Evolutionary conservation across 2,888 invertebrate genomes (phyloP).

Genomic region (Molorchus minor): DNA sequence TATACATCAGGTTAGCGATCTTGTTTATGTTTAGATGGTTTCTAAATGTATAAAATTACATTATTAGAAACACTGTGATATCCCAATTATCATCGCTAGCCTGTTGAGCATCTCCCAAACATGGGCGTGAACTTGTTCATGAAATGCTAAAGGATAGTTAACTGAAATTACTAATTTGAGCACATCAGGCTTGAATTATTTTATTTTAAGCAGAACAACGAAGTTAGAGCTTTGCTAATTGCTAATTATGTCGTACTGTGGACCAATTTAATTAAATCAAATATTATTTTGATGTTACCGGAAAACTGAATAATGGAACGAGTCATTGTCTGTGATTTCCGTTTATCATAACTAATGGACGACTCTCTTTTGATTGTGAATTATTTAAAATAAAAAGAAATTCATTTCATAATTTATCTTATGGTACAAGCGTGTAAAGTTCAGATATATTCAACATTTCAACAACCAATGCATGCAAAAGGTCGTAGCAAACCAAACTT

Average conservation of each 20-base stretch:
- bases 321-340: neutral
- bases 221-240: slow-evolving; percentile 19
- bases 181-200: slow-evolving; percentile 47
- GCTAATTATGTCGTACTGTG: slow-evolving; percentile 23
- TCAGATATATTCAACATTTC: too few species aligned
- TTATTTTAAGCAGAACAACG: slow-evolving; percentile 16
- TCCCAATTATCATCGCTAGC: slow-evolving; percentile 27
- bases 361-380: too few species aligned
- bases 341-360: neutral
- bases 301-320: slow-evolving; percentile 10
- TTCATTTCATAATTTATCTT: too few species aligned
- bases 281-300: slow-evolving; percentile 9
- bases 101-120: slow-evolving; percentile 20
- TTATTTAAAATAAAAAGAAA: too few species aligned
- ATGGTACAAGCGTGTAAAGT: too few species aligned
- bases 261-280: slow-evolving; percentile 12
- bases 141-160: slow-evolving; percentile 50
- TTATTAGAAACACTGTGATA: too few species aligned
- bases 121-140: slow-evolving; percentile 31
- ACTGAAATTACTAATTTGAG: slow-evolving; percentile 52
- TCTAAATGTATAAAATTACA: too few species aligned
- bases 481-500: too few species aligned
- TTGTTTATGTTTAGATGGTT: too few species aligned
- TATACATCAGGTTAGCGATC: too few species aligned
- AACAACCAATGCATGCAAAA: too few species aligned